Conservation (phyloP, 2,888 invertebrate species). For the Epiblema foenella region DNA sequence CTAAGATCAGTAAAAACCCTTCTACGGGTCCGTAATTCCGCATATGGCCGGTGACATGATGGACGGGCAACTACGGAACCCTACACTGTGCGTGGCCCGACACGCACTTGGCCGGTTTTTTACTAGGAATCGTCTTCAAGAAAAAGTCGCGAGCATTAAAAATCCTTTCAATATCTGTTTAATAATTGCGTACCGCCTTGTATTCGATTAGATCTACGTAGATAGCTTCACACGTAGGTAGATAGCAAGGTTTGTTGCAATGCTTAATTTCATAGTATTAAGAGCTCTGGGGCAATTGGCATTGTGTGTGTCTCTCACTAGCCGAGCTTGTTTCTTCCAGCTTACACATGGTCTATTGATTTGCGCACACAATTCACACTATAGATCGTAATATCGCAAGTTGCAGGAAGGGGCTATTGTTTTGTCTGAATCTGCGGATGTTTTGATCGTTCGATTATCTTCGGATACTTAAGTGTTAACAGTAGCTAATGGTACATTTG, state of each 20-base stretch:
- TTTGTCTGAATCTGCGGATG: slow-evolving; percentile 37
- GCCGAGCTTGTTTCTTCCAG: slow-evolving; percentile 29
- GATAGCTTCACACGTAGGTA: slow-evolving; percentile 31
- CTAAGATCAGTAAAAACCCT: too few relatives aligned
- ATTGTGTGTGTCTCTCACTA: slow-evolving; percentile 42
- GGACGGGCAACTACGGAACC: too few relatives aligned
- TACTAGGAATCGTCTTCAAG: slow-evolving; percentile 4
- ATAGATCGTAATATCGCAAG: slow-evolving; percentile 22
- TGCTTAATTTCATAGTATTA: slow-evolving; percentile 59
- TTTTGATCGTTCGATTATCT: slow-evolving; percentile 37
- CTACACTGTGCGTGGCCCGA: too few relatives aligned
- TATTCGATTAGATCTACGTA: slow-evolving; percentile 23
- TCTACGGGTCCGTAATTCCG: too few relatives aligned
- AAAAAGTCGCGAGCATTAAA: background rate
- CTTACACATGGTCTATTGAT: slow-evolving; percentile 40
- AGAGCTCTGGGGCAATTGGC: slow-evolving; percentile 48
- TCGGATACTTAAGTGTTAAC: slow-evolving; percentile 16
- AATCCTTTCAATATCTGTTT: slow-evolving; percentile 28
- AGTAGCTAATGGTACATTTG: background rate
- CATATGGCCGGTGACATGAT: too few relatives aligned
- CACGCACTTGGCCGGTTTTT: too few relatives aligned
- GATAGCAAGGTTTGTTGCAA: slow-evolving; percentile 51
- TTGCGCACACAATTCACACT: slow-evolving; percentile 38
- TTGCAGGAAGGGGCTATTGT: slow-evolving; percentile 39
- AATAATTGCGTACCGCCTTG: too few relatives aligned